Evolutionary conservation across 2,888 invertebrate genomes (phyloP), one percentile per base, ranked within the genome.

Genomic region (Molorchus minor): DNA sequence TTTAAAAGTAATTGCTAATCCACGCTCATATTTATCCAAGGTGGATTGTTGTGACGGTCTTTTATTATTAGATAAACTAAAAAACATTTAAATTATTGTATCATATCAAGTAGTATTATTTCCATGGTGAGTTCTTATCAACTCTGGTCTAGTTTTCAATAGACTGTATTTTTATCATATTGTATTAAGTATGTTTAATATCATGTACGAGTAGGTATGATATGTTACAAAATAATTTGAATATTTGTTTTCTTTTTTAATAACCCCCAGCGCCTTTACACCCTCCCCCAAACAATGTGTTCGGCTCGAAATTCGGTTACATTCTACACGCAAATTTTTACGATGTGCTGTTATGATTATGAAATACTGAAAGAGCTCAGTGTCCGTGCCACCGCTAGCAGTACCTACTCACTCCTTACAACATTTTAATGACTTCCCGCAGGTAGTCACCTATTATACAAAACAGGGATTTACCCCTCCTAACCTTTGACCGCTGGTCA

Each of bases 401-500:
- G 36, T 25, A 13, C 12, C n/a, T 12, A 15, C 21, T 43, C 43
- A 43, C 21, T 20, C 43, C 43, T 43, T 13, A 20, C 13, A 12
- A 13, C 3, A 13, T 43, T 43, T 41, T 20, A 41, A 43, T 43
- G 15, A 25, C 25, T 5, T 5, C 7, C n/a, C 15, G 20, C 43
- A 43, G 43, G 43, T 43, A 43, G 25, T 12, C 10, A 3, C 21
- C 10, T 13, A 25, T 8, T 35, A 16, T 36, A 36, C 5, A 43
- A 38, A 16, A 43, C 12, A 19, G 25, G 16, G 12, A 16, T 15
- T 7, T 15, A 25, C 10, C 4, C 45, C 45, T 17, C n/a, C 5
- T 35, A 36, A 57, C 57, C 57, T 58, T 45, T 62, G 62, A 62
- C 62, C 62, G 53, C n/a, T 45, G 63, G 60, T 59, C 59, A 63